Conservation (phyloP, 2,888 invertebrate species). For the Stegophylla sp. region DNA sequence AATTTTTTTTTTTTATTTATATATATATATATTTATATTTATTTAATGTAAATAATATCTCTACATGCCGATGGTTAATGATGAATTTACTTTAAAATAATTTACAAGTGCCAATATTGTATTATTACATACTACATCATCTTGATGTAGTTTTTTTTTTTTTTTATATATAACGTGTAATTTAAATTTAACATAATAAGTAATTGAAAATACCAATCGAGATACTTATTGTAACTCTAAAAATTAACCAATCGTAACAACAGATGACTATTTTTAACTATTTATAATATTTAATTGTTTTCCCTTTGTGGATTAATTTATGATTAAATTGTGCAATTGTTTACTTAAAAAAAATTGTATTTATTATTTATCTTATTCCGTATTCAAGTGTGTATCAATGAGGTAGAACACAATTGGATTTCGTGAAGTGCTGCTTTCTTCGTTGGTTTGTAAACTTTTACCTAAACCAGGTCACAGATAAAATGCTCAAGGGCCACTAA, state of each 20-base stretch:
- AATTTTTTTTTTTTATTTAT: conserved; percentile 40
- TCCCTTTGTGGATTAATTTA: conserved; percentile 43
- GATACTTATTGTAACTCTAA: conserved; percentile 50
- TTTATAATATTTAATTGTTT: conserved; percentile 59
- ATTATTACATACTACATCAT: conserved; percentile 48
- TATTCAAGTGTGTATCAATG: no score
- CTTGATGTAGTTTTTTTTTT: conserved; percentile 23
- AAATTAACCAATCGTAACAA: conserved; percentile 55
- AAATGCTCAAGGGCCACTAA: no score
- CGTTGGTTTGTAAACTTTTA: no score
- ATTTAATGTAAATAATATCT: conserved; percentile 56
- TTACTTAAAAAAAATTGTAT: conserved; percentile 19
- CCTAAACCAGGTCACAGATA: no score
- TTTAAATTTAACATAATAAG: conserved; percentile 51
- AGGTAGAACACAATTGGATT: no score
- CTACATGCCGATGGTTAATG: conserved; percentile 31
- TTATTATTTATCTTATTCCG: neutral
- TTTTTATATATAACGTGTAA: conserved; percentile 57
- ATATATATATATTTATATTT: no score
- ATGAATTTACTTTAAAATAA: conserved; percentile 31
- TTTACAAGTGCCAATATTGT: conserved; percentile 59
- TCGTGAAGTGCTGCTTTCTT: neutral
- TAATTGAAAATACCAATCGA: conserved; percentile 45
- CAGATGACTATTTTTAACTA: conserved; percentile 58
- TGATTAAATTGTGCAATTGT: conserved; percentile 57